Evolutionary conservation across 2,113 vertebrate species (phyloP).

Genomic region (Engystomops pustulosus): DNA sequence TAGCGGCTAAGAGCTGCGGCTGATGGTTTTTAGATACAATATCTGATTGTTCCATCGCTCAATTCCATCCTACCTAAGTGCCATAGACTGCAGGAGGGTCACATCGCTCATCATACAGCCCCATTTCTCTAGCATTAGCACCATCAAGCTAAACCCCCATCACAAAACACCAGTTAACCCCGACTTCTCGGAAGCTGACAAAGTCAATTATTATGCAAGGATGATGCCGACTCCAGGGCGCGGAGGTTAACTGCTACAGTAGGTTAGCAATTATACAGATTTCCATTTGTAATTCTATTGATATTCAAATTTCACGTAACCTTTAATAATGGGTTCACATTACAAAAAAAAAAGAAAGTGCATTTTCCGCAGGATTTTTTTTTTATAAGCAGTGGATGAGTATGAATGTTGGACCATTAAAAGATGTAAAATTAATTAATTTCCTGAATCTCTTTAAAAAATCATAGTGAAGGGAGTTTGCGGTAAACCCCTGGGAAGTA

Average conservation of each 20-base stretch:
- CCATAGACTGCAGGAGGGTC: conserved; percentile 3
- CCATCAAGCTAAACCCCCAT: neutral
- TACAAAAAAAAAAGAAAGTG: neutral
- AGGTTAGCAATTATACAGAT: conserved; percentile 36
- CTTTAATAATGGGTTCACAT: conserved; percentile 17
- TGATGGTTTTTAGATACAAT: conserved; percentile 4
- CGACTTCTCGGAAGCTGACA: conserved; percentile 7
- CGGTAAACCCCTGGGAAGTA: neutral
- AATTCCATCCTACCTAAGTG: conserved; percentile 7
- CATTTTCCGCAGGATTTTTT: neutral
- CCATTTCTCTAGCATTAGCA: neutral
- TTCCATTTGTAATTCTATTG: conserved; percentile 33
- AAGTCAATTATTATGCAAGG: conserved; percentile 25
- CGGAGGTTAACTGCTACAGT: neutral
- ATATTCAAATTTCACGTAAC: conserved; percentile 29
- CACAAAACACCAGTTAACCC: neutral
- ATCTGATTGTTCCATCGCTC: conserved; percentile 4
- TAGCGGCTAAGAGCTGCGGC: neutral
- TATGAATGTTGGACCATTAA: neutral
- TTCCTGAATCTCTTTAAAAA: neutral
- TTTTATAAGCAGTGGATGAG: neutral
- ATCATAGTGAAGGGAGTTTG: neutral
- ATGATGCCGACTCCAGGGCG: neutral
- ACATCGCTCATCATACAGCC: neutral
- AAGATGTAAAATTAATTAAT: conserved; percentile 20